Base-by-base conservation (phyloP, 2,113 vertebrate species). In the Chrysochloris asiatica region DNA sequence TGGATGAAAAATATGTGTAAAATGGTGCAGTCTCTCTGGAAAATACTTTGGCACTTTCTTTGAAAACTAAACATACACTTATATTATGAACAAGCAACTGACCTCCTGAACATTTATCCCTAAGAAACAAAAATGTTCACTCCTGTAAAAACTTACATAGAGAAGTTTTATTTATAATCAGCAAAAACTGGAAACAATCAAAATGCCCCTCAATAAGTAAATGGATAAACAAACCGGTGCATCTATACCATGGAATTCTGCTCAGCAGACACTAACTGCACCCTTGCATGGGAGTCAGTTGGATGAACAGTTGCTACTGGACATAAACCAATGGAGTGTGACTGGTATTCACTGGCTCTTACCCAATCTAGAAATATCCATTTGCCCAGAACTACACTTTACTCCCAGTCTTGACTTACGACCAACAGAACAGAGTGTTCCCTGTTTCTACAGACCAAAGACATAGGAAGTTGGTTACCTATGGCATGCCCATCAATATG, bases 341-440 rank as follows among this genome's bases (percentile, higher is more conserved):
- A 92, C 84, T 85, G 21, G 91, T 89, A 94, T 48, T 91, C 8
- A 30, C 48, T 93, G 96, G 84, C 91, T 95, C n/a, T n/a, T n/a
- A n/a, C n/a, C n/a, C n/a, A n/a, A n/a, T n/a, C n/a, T n/a, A n/a
- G n/a, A n/a, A n/a, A n/a, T n/a, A n/a, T n/a, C n/a, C n/a, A n/a
- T 95, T 75, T 47, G 90, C 75, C 79, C 92, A 96, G 89, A 92
- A 95, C 96, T 83, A 92, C 95, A 83, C 86, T 86, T 73, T 79
- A 92, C 92, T 86, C 96, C 95, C 85, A 95, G 83, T 84, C 96
- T 86, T 11, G 33, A 82, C 10, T 73, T 67, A 73, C 22, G 93
- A 38, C 95, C 83, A 79, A 83, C 82, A 56, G 97, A 97, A 97
- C 97, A 97, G 85, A 79, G 87, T 95, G 97, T 98, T 97, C 96